Conservation (phyloP, 2,888 invertebrate genomes). For the Drosophila nr. medialis region DNA sequence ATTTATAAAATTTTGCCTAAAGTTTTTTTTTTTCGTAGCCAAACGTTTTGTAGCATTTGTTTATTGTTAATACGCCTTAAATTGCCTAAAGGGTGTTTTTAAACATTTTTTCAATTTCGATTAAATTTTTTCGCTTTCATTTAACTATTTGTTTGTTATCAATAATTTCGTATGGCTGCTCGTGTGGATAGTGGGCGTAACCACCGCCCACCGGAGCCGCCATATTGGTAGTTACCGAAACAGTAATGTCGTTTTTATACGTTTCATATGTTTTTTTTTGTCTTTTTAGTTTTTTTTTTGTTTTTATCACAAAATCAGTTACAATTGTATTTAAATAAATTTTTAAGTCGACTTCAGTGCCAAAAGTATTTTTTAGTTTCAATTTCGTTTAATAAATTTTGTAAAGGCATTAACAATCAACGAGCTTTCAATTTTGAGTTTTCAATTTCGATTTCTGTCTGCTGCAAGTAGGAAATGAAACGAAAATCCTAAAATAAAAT, state of each 20-base stretch:
- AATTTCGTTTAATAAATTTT: conserved; percentile 70
- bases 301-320: conserved; percentile 85
- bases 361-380: conserved; percentile 50
- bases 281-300: conserved; percentile 58
- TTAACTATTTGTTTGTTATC: conserved; percentile 77
- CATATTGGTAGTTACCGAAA: conserved; percentile 81
- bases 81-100: conserved; percentile 79
- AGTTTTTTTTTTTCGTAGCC: conserved; percentile 69
- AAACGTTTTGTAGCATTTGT: conserved; percentile 71
- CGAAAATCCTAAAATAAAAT: conserved; percentile 37
- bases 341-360: conserved; percentile 61
- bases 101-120: conserved; percentile 50
- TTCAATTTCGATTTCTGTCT: conserved; percentile 72
- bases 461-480: conserved; percentile 44
- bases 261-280: conserved; percentile 75
- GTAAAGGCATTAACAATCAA: conserved; percentile 84
- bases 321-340: conserved; percentile 84
- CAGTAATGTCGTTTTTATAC: conserved; percentile 68
- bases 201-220: conserved; percentile 24
- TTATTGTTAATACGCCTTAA: conserved; percentile 84
- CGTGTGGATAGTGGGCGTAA: conserved; percentile 27
- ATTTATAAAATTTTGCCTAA: conserved; percentile 81
- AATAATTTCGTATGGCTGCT: conserved; percentile 79
- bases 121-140: conserved; percentile 58
- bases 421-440: conserved; percentile 70